Conservation (phyloP, 2,113 vertebrate species). For the Isurus oxyrinchus region DNA sequence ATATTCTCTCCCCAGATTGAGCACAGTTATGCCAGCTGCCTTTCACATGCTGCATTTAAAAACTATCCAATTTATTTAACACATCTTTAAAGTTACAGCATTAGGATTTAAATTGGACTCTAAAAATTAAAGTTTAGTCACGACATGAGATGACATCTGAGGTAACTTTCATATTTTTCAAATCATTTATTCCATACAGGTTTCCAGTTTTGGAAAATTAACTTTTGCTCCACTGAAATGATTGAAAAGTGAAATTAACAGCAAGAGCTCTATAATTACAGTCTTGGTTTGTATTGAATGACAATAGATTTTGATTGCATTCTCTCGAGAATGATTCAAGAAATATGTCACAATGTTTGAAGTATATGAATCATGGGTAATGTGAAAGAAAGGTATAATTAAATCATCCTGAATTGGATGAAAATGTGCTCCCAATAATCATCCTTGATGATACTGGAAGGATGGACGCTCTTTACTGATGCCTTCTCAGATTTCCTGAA, state of each 20-base stretch:
- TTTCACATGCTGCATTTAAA: not conserved
- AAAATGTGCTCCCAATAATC: not conserved
- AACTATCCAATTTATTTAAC: not conserved
- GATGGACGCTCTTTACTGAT: not conserved
- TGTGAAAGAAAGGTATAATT: not conserved
- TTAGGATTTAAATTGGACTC: not conserved
- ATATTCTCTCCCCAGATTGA: not conserved
- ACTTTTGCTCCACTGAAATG: not conserved
- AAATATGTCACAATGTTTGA: conserved; percentile 1
- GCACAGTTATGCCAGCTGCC: not conserved
- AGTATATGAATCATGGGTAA: conserved; percentile 2
- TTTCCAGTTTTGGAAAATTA: not conserved
- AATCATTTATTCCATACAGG: not conserved
- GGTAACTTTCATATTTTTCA: not conserved
- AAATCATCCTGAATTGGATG: not conserved
- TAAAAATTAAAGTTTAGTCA: not conserved
- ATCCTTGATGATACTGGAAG: not conserved
- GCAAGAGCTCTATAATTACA: not conserved
- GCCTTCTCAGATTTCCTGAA: not conserved
- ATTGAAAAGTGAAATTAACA: conserved; percentile 18
- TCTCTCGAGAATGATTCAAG: conserved; percentile 19
- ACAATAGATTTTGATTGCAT: conserved; percentile 31
- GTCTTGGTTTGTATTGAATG: not conserved
- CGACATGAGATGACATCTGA: not conserved
- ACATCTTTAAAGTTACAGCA: not conserved